Conservation (phyloP, 2,113 vertebrate species). For the Nesoenas mayeri region DNA sequence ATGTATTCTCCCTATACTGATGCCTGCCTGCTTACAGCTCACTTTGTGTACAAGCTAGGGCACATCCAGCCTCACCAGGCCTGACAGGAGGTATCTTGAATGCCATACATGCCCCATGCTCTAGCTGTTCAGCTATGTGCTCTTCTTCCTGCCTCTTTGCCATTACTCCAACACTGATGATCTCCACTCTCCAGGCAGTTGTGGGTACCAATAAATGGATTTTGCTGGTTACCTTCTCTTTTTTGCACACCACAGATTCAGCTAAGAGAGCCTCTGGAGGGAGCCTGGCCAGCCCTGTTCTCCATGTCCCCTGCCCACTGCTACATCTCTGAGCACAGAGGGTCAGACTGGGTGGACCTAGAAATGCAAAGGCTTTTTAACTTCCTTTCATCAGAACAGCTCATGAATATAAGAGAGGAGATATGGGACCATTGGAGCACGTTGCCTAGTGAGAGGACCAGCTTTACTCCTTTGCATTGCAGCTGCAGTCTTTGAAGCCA, state of each 20-base stretch:
- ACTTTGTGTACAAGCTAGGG: not conserved
- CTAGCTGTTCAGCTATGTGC: not conserved
- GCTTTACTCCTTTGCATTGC: not conserved
- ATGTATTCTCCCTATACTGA: not conserved
- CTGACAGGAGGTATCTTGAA: not conserved
- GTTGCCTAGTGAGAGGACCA: not conserved
- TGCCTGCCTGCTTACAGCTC: not conserved
- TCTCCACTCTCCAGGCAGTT: not conserved
- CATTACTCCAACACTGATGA: not conserved
- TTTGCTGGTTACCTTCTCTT: not conserved
- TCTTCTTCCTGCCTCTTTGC: not conserved
- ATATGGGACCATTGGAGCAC: not conserved
- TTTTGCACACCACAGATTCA: not conserved
- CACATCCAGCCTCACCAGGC: not conserved
- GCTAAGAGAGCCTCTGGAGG: not conserved
- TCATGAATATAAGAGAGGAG: not conserved
- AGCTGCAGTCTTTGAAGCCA: not conserved
- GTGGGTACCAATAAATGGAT: not conserved
- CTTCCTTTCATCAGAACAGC: not conserved
- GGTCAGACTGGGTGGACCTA: not conserved
- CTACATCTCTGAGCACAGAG: not conserved
- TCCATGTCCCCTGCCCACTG: rapidly evolving
- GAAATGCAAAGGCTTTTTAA: rapidly evolving
- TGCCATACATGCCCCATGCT: not conserved
- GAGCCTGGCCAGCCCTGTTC: not conserved